phyloP scores from a whole-genome alignment of 2,797 vertebrate species.

The Lepilemur ruficaudatus region DNA sequence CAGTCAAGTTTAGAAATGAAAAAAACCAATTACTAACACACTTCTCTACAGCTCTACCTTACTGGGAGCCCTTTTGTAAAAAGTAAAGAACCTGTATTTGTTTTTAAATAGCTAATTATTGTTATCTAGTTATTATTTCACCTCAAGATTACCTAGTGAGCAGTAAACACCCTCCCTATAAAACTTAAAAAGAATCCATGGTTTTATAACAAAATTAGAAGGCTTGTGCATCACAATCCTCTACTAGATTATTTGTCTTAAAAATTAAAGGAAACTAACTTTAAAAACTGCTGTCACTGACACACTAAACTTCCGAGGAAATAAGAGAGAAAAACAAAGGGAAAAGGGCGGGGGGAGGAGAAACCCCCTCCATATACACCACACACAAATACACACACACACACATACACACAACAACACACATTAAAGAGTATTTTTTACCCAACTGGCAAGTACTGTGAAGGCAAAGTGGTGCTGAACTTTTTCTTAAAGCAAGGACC shows the following conservation, averaged over 20 bases:
- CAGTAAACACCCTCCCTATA: not conserved
- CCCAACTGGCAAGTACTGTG: not conserved
- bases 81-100: not conserved
- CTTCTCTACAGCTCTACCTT: not conserved
- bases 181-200: not conserved
- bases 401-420: not conserved
- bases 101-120: not conserved
- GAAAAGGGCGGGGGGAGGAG: not conserved
- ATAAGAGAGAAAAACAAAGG: not conserved
- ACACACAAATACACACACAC: not conserved
- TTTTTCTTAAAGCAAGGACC: not conserved
- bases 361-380: not conserved
- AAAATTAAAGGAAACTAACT: not conserved
- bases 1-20: constrained; percentile 12
- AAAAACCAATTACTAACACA: not conserved
- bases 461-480: not conserved
- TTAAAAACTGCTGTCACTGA: not conserved
- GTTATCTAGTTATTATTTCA: not conserved
- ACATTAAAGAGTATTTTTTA: not conserved
- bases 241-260: not conserved
- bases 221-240: not conserved
- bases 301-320: not conserved
- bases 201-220: constrained; percentile 31
- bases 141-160: not conserved
- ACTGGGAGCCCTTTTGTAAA: not conserved